These are phyloP conservation scores for Parnassius orleans DNA, from an alignment of 2,888 invertebrate species.

Conservation along the genomic window DNA sequence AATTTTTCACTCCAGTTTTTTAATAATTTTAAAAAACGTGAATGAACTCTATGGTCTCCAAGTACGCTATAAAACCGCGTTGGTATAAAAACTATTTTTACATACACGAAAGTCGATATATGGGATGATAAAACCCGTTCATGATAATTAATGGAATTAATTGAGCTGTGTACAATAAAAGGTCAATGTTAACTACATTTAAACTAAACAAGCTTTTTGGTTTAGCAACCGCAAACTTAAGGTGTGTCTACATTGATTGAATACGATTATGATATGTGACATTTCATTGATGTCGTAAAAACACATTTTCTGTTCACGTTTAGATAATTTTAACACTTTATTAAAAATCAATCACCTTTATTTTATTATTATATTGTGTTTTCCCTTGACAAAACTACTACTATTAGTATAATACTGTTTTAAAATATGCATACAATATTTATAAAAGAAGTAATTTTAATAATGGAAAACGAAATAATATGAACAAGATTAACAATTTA, in stretches of 20 bases:
- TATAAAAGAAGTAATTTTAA: too few relatives aligned
- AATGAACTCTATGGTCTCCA: not conserved
- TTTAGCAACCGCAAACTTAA: constrained; percentile 21
- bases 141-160: constrained; percentile 24
- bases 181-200: constrained; percentile 38
- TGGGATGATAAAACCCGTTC: constrained; percentile 23
- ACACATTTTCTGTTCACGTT: too few relatives aligned
- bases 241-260: constrained; percentile 17
- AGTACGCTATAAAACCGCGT: constrained; percentile 4
- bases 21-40: too few relatives aligned
- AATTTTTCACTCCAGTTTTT: too few relatives aligned
- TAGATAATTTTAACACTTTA: too few relatives aligned
- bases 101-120: constrained; percentile 19
- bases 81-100: not conserved
- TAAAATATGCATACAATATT: too few relatives aligned
- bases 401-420: too few relatives aligned
- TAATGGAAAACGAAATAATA: too few relatives aligned
- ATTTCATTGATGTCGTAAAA: not conserved
- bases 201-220: constrained; percentile 27
- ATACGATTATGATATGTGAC: constrained; percentile 5
- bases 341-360: too few relatives aligned
- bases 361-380: too few relatives aligned
- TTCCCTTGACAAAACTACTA: too few relatives aligned
- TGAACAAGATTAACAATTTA: too few relatives aligned
- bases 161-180: constrained; percentile 26